Conservation (phyloP, 2,888 invertebrate species). For the Rotaria magnacalcarata region DNA sequence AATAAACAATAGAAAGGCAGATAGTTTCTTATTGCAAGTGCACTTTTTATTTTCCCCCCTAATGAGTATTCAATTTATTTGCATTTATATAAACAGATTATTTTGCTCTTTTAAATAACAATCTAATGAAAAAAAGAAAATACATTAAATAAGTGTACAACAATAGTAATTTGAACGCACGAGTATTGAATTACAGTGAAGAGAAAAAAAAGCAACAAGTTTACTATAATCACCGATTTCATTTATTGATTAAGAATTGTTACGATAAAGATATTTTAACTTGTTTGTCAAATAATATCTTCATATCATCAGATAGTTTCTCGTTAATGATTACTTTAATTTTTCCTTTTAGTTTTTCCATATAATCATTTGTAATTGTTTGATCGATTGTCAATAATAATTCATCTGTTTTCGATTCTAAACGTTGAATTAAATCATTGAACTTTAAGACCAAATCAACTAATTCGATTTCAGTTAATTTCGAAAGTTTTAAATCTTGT, state of each 20-base stretch:
- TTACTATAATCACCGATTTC: not conserved
- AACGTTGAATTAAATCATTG: not conserved
- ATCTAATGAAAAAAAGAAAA: not conserved
- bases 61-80: not conserved
- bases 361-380: not conserved
- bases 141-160: too few species aligned
- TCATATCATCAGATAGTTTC: constrained; percentile 34
- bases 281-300: constrained; percentile 32
- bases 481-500: not conserved
- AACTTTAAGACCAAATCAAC: constrained; percentile 25
- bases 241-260: not conserved
- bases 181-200: not conserved
- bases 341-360: not conserved
- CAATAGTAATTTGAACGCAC: not conserved
- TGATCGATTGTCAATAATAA: constrained; percentile 1
- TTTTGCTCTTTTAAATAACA: not conserved
- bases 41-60: not conserved
- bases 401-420: constrained; percentile 4
- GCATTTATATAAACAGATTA: not conserved
- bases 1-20: not conserved
- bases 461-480: constrained; percentile 14
- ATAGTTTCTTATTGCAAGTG: not conserved
- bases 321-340: constrained; percentile 7
- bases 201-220: not conserved
- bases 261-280: not conserved